Base-by-base conservation (phyloP, 2,797 vertebrate genomes). In the Anabacerthia variegaticeps region DNA sequence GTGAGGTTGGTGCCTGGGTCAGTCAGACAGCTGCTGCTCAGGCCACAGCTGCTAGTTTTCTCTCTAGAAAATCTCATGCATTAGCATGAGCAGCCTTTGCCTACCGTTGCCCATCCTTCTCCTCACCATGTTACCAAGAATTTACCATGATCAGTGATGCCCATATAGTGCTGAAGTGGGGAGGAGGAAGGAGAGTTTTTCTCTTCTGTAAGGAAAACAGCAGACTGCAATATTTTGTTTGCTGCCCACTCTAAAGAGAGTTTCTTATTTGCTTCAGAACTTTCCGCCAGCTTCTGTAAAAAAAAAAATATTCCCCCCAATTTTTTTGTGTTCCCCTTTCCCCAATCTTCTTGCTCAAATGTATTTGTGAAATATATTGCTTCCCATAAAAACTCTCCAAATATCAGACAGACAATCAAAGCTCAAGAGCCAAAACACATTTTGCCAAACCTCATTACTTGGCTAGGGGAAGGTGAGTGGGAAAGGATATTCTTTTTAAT, bases 401-500 rank as follows among this genome's bases (percentile, higher is more conserved):
- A 83, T 72, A 68, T 34, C 56, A 89, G 56, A 85, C 17, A 55
- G 30, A 82, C 90, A 72, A 85, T 58, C 68, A 92, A 58, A 66
- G 39, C 30, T 66, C 27, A 71, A n/a, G 63, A 92, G 79, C 46
- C 65, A 94, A 90, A 92, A 61, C 11, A 39, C 15, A 46, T 68
- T 94, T 92, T 88, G 52, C 58, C 49, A 93, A 91, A 85, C 21
- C 44, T 65, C 61, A 54, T 48, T 80, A 80, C 49, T 86, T 95
- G 93, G 85, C 61, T 21, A 5, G 10, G 44, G 23, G 19, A 95
- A 86, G 56, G 73, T n/a, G 51, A 88, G 32, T 30, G 10, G 49
- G n/a, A 71, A 94, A 72, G 28, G 52, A 89, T 68, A 77, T 74
- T 74, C 36, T 36, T 61, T 52, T 68, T 80, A 80, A 77, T 46